Conservation (phyloP, 2,797 vertebrate genomes). For the Enteromius viviparus region DNA sequence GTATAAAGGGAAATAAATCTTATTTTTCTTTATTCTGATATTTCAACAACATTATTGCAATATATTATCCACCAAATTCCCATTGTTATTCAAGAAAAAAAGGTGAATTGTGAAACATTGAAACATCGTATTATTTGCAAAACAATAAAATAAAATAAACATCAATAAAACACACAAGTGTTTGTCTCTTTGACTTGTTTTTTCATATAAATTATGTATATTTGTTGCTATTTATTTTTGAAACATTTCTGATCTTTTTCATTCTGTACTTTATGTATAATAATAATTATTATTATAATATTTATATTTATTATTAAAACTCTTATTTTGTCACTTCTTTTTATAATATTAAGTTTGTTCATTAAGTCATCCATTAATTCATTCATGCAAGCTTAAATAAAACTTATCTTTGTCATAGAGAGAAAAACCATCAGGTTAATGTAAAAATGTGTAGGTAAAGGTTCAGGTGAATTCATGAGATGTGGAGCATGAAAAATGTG, state of each 20-base stretch:
- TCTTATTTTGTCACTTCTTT: neutral
- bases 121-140: neutral
- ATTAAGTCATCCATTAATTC: neutral
- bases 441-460: neutral
- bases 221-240: too few relatives aligned
- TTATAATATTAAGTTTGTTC: neutral
- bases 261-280: neutral
- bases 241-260: neutral
- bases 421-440: neutral
- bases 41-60: neutral
- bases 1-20: neutral
- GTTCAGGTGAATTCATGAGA: neutral
- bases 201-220: too few relatives aligned
- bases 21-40: neutral
- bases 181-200: too few relatives aligned
- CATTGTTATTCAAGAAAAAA: neutral
- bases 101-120: neutral
- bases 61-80: neutral
- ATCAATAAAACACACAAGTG: neutral
- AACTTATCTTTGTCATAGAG: neutral
- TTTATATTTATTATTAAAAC: neutral
- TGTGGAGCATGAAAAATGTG: constrained; percentile 15
- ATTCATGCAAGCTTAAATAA: neutral
- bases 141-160: neutral
- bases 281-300: neutral